Percentiles rank a stretch among this genome's conserved stretches.
Evolutionary conservation across 2,797 vertebrate species (phyloP).

Genomic region (Presbytis comata): DNA sequence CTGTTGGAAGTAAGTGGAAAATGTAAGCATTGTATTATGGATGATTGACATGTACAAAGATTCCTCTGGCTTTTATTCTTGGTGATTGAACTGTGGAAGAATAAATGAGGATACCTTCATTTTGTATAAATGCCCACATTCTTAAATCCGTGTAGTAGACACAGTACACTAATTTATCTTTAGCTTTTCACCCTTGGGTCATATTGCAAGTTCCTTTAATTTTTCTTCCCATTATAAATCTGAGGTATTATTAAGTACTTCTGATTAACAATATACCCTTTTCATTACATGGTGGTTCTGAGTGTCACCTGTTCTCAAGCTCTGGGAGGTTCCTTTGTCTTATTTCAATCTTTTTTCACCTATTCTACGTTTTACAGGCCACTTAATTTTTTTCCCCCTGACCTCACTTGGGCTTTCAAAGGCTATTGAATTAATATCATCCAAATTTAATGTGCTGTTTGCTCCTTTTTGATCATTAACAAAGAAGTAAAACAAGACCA

Average conservation of each 20-base stretch:
- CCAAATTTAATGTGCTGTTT: constrained; percentile 54
- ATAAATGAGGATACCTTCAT: background rate
- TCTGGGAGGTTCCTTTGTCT: constrained; percentile 47
- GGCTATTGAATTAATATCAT: constrained; percentile 63
- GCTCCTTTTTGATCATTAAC: constrained; percentile 41
- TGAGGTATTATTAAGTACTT: constrained; percentile 18
- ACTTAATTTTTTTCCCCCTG: constrained; percentile 1
- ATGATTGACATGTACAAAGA: background rate
- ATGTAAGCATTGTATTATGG: background rate
- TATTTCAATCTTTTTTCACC: constrained; percentile 27
- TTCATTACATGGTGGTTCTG: background rate
- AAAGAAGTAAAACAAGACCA: constrained; percentile 49
- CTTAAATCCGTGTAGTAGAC: background rate
- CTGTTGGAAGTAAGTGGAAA: background rate
- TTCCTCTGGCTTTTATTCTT: background rate
- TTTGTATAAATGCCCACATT: background rate
- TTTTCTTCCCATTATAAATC: constrained; percentile 49
- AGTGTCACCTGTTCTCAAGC: background rate
- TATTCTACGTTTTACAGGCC: constrained; percentile 40
- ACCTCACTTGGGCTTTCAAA: constrained; percentile 41
- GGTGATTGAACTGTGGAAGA: background rate
- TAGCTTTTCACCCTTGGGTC: constrained; percentile 24
- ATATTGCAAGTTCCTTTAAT: constrained; percentile 38
- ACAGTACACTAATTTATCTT: constrained; percentile 17
- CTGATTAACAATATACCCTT: background rate